These are phyloP conservation scores for Cromileptes altivelis DNA, from an alignment of 2,113 vertebrate genomes.

Conservation along the genomic window DNA sequence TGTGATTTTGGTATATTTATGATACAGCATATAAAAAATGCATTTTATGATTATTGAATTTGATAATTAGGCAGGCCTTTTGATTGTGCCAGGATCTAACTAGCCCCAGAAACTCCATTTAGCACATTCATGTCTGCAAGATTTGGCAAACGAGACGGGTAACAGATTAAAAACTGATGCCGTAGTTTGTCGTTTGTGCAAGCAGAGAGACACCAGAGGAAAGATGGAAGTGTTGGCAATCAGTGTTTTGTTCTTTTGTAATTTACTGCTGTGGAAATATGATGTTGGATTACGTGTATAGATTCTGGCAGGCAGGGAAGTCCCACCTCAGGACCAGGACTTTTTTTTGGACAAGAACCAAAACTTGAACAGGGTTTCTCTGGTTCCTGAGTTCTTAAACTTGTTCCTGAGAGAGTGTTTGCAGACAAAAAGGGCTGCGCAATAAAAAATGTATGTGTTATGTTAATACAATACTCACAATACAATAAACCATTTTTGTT, in stretches of 20 bases:
- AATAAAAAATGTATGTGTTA: not conserved
- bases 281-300: not conserved
- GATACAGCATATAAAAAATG: not conserved
- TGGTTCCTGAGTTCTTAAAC: not conserved
- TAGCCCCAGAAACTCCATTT: not conserved
- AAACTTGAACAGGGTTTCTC: constrained; percentile 5
- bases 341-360: not conserved
- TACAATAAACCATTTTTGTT: not conserved
- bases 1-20: not conserved
- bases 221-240: not conserved
- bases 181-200: not conserved
- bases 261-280: not conserved
- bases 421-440: not conserved
- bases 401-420: not conserved
- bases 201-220: not conserved
- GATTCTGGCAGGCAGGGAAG: not conserved
- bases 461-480: too few species aligned
- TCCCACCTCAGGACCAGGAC: not conserved
- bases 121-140: not conserved
- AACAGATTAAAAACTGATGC: not conserved
- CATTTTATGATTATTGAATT: not conserved
- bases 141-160: not conserved
- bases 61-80: not conserved
- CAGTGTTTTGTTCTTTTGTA: not conserved
- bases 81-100: not conserved